Base-by-base conservation (phyloP, 1,140 invertebrate genomes). In the Pseudobourletiella spinata region DNA sequence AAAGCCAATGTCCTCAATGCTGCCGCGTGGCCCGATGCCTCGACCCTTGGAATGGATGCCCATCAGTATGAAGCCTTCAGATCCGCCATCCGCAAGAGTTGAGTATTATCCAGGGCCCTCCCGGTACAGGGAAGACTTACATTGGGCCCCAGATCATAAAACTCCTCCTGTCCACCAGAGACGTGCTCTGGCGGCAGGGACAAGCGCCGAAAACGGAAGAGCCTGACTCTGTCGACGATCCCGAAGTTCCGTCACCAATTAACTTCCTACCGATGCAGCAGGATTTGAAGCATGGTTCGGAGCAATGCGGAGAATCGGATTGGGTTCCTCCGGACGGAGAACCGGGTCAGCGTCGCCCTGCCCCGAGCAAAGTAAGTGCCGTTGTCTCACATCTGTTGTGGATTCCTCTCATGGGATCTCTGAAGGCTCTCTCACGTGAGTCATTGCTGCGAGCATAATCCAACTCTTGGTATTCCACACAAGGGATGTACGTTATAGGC, bases 271-370 rank as follows among this genome's bases (percentile, higher is more conserved):
- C n/a, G 30, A 48, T 48, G 20, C 29, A 29, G 25, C 2, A n/a
- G 24, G 14, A 30, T 11, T 16, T 20, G 20, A 22, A 4, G n/a
- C 35, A 22, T 25, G 1, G 89, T 94, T 0, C 76, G 90, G 61
- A 90, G 84, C 72, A 86, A 87, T 70, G 63, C 78, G 44, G 78
- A 83, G 52, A 93, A 92, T 76, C 77, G 90, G 57, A 80, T 92
- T 42, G 89, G 90, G 2, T 94, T 91, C 76, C 73, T 92, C 3
- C 80, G 79, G 24, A 82, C 78, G 44, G 78, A 83, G 52, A 93
- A 92, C 76, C 77, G 90, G 57, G 80, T 92, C 39, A 89, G 87
- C 76, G 89, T 93, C 1, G 88, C 89, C 8, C 74, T 93, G 6
- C 91, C 89, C 0, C 75, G 89, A 67, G 89, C 89, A 0, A 84